Percentiles rank a stretch among this genome's conserved stretches.
Conservation (phyloP, 2,888 invertebrate genomes). For the Phortica magna region DNA sequence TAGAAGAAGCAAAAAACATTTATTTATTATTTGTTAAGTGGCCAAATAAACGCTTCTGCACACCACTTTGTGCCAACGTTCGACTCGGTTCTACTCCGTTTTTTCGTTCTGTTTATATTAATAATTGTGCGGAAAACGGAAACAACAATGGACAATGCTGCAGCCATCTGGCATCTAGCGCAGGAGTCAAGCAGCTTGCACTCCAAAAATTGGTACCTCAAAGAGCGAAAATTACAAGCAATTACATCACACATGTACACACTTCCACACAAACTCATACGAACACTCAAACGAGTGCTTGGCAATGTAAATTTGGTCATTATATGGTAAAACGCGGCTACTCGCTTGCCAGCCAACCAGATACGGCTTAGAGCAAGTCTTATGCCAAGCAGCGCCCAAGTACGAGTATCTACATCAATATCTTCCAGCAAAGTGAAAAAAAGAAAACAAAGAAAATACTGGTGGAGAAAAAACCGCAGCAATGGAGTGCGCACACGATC, state of each 20-base stretch:
- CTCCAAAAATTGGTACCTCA: constrained; percentile 43
- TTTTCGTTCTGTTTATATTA: constrained; percentile 59
- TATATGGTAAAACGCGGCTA: constrained; percentile 58
- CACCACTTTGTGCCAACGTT: constrained; percentile 38
- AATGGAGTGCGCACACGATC: not conserved
- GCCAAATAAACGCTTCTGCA: constrained; percentile 66
- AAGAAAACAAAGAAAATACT: not conserved
- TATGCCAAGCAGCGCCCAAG: not conserved
- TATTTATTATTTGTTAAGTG: constrained; percentile 73
- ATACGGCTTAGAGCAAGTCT: not conserved
- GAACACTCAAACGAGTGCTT: constrained; percentile 24
- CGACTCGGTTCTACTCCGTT: constrained; percentile 45
- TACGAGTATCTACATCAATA: not conserved
- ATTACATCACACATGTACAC: constrained; percentile 54
- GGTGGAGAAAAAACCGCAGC: not conserved
- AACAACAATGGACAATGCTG: constrained; percentile 72
- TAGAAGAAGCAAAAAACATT: constrained; percentile 52
- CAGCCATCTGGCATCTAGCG: constrained; percentile 42
- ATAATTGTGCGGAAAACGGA: constrained; percentile 74
- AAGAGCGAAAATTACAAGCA: constrained; percentile 71
- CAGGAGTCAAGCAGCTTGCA: constrained; percentile 58
- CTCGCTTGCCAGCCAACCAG: constrained; percentile 35
- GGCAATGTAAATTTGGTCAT: constrained; percentile 49
- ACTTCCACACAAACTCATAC: constrained; percentile 37
- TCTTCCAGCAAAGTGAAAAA: not conserved